A percentile compares a stretch with the other conserved stretches of the same genome.
These are phyloP conservation scores for Pomatorhinus ruficollis DNA, from an alignment of 2,113 vertebrate genomes.

Conservation along the genomic window DNA sequence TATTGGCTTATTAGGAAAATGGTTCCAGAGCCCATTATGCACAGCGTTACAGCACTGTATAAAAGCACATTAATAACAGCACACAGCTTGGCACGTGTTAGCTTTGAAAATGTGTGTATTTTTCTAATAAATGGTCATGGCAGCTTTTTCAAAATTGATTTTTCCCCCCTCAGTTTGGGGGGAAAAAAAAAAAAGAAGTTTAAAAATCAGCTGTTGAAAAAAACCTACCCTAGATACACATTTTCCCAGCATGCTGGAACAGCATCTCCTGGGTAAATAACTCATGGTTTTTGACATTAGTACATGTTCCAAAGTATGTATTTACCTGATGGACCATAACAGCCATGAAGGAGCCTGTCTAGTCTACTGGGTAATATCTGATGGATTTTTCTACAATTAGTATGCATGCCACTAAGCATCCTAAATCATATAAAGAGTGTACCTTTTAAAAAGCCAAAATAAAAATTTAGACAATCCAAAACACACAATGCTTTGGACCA, in stretches of 20 bases:
- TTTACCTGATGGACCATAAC: slow-evolving; percentile 50
- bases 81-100: not conserved
- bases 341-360: slow-evolving; percentile 26
- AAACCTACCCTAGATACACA: not conserved
- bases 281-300: slow-evolving; percentile 13
- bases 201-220: slow-evolving; percentile 2
- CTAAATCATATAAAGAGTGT: not conserved
- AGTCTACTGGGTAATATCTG: slow-evolving; percentile 40
- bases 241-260: not conserved
- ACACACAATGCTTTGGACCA: not conserved
- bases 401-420: slow-evolving; percentile 26
- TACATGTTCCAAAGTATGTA: slow-evolving; percentile 7
- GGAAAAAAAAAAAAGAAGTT: not conserved
- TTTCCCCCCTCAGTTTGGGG: not conserved
- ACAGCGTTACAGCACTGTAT: not conserved
- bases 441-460: not conserved
- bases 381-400: slow-evolving; percentile 15
- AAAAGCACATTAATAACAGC: slow-evolving; percentile 18
- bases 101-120: not conserved
- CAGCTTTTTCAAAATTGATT: not conserved
- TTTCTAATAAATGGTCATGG: not conserved
- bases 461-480: slow-evolving; percentile 29
- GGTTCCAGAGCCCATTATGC: not conserved
- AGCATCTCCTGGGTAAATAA: slow-evolving; percentile 37
- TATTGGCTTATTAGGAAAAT: not conserved